Base-by-base conservation (phyloP, 2,797 vertebrate genomes). In the Microctenopoma lineatum region DNA sequence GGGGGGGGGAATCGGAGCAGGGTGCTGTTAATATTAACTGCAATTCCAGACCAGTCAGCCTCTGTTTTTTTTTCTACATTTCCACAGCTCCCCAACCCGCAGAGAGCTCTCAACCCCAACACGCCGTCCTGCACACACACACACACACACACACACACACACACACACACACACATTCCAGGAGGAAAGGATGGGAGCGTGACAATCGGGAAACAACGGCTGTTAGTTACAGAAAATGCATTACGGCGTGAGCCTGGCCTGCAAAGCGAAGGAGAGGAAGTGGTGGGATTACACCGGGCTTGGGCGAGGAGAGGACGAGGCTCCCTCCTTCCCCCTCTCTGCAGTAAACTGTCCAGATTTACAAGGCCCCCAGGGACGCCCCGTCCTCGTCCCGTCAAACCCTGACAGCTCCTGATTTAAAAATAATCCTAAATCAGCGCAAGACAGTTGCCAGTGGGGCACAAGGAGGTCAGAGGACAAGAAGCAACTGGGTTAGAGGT, bases 191-290 rank as follows among this genome's bases (percentile, higher is more conserved):
- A 96, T 96, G 95, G 95, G 96, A 97, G 96, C 97, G 95, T 98
- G 98, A 96, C 96, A 99, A 98, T 98, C 92, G 96, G 96, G 96
- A 98, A 98, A 98, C 96, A 94, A 98, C 94, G 98, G 95, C 92
- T 98, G 94, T 99, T 99, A 98, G 98, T 98, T 98, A 98, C 98
- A 98, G 96, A 97, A 99, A 98, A 99, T 99, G 96, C 96, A 98
- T 98, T 98, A 97, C 92, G 93, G 92, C 90, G 90, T 94, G 95
- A 94, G 95, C 92, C 92, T 89, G 87, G 93, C 90, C 93, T 80
- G 95, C 93, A 92, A 92, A 91, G 93, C 93, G 93, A 92, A 91
- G 91, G 93, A 96, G 95, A 97, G 97, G 98, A 99, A 99, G 95
- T 96, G 93, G 94, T 95, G 95, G 96, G 96, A 98, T 98, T 98